These are phyloP conservation scores for Scomber colias DNA, from an alignment of 2,113 vertebrate species.

Conservation along the genomic window DNA sequence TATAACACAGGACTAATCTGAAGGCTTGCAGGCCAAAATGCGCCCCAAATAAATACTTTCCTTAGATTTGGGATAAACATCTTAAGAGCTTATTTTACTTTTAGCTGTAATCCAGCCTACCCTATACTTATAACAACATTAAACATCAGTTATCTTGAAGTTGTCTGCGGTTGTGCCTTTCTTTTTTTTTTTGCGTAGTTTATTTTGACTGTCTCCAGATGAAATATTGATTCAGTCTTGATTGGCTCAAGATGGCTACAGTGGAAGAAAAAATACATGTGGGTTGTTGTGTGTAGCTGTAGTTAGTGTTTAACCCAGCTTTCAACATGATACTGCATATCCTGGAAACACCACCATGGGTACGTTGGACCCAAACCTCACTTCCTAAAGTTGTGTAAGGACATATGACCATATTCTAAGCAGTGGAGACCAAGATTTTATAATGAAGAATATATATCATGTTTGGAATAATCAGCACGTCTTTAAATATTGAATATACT, in stretches of 20 bases:
- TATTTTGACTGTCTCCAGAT: conserved; percentile 49
- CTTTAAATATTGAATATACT: no score
- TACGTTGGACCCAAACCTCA: neutral
- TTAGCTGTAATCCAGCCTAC: conserved; percentile 23
- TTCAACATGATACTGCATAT: conserved; percentile 14
- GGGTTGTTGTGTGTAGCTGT: conserved; percentile 12
- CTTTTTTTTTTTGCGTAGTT: conserved; percentile 9
- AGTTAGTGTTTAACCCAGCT: conserved; percentile 2
- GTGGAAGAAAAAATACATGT: neutral
- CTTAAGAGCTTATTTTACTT: conserved; percentile 42
- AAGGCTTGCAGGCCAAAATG: conserved; percentile 41
- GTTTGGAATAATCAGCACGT: no score
- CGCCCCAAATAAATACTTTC: conserved; percentile 50
- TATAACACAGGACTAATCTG: conserved; percentile 33
- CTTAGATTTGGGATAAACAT: conserved; percentile 21
- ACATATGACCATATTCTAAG: neutral
- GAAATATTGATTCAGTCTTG: conserved; percentile 50
- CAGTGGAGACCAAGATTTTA: no score
- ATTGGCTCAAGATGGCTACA: conserved; percentile 35
- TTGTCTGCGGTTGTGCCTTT: conserved; percentile 21
- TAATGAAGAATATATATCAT: no score
- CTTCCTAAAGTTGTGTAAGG: neutral
- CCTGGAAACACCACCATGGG: neutral
- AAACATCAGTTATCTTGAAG: conserved; percentile 34
- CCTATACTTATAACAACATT: conserved; percentile 50